Evolutionary conservation across 2,797 vertebrate genomes (phyloP), one percentile per base, ranked within the genome.

Genomic region (Notolabrus celidotus): DNA sequence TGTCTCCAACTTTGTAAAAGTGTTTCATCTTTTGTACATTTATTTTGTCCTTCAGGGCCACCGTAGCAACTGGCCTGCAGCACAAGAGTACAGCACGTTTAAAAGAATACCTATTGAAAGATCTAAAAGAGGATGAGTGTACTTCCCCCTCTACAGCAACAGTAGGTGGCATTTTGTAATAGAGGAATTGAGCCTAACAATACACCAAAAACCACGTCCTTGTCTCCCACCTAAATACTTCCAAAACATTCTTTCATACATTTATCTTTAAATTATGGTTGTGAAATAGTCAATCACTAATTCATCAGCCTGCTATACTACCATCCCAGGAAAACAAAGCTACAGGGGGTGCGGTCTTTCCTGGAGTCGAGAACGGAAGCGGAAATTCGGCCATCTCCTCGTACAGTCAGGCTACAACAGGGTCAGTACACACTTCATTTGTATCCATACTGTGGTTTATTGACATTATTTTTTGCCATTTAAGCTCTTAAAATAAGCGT

Each of bases 371-470:
- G 79, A 92, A 82, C 92, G 94, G 94, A 95, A 95, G 92, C 94
- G 94, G 94, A 95, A 95, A 84, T 83, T 89, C 93, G 92, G 94
- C 94, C 94, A 95, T 95, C 94, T 95, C 93, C 93, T 94, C 81
- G 86, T 91, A 91, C 87, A 88, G 23, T 74, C 82, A 86, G 89
- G 90, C 92, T 92, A 86, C 90, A 91, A 77, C 90, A 92, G 94
- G 94, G 94, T 95, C 93, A 94, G 92, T 93, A 86, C 77, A 83
- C 82, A 89, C 82, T 90, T 84, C 47, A 82, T 90, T 84, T 77
- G 45, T 56, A 74, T 77, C 72, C 89, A 83, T 85, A 79, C 60
- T 67, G 34, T 45, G 34, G 10, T 49, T 19, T 58, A 54, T 79
- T 61, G 63, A 59, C 65, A 53, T 25, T 69, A 34, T 49, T 63